Evolutionary conservation across 2,797 vertebrate species (phyloP).

Genomic region (Propithecus perrieri): DNA sequence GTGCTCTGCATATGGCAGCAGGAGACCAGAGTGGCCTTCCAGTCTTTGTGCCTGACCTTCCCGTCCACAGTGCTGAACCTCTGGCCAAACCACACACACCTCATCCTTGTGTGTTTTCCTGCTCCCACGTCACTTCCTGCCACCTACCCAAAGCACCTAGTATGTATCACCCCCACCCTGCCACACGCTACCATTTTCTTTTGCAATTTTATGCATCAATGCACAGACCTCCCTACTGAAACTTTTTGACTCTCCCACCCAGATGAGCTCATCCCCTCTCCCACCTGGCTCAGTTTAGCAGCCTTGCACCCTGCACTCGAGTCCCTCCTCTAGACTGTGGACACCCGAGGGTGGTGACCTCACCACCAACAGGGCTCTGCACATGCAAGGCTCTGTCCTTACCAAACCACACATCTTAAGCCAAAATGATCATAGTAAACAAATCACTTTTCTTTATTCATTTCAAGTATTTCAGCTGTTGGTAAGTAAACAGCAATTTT

Average conservation of each 20-base stretch:
- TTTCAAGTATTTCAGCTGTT: background rate
- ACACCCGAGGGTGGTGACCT: fast-evolving
- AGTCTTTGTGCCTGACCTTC: fast-evolving
- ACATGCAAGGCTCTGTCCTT: background rate
- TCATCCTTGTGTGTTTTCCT: fast-evolving
- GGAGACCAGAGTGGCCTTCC: background rate
- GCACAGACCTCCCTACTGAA: background rate
- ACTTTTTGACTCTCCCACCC: background rate
- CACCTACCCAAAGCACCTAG: background rate
- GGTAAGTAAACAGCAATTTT: background rate
- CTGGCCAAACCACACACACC: fast-evolving
- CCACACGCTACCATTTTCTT: background rate
- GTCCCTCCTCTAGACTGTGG: fast-evolving
- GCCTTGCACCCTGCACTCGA: fast-evolving
- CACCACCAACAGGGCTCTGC: too few species aligned
- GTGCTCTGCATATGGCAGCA: background rate
- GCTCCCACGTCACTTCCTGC: background rate
- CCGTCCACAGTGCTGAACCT: background rate
- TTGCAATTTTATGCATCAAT: background rate
- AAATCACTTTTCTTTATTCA: background rate
- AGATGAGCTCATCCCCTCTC: background rate
- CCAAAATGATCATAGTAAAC: background rate
- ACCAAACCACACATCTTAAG: background rate
- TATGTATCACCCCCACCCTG: background rate
- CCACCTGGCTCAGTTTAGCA: fast-evolving